A percentile compares a stretch with the other conserved stretches of the same genome.
Conservation (phyloP, 2,888 invertebrate genomes). For the Argynnis bischoffii region DNA sequence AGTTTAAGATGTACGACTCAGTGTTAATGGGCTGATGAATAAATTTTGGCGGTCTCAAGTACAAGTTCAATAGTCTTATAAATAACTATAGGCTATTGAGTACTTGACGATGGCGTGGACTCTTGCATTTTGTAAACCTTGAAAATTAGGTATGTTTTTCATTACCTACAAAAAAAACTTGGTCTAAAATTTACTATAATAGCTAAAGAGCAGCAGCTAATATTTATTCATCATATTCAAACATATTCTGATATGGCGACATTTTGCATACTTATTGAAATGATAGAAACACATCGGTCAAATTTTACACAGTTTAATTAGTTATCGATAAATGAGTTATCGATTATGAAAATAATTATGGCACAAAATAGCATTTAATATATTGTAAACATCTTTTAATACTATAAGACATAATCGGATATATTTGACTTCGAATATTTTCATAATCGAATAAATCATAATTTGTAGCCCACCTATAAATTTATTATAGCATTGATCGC, state of each 20-base stretch:
- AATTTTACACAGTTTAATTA: not conserved
- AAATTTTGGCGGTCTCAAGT: slow-evolving; percentile 47
- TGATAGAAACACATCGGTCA: slow-evolving; percentile 13
- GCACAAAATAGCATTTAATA: slow-evolving; percentile 9
- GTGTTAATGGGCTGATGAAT: slow-evolving; percentile 50
- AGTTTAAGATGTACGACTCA: slow-evolving; percentile 65
- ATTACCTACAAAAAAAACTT: slow-evolving; percentile 7
- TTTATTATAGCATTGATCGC: not conserved
- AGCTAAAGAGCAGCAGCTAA: slow-evolving; percentile 41
- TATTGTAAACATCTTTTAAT: too few relatives aligned
- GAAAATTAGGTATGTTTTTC: not conserved
- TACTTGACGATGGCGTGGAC: not conserved
- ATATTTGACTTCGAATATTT: not conserved
- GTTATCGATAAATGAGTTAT: slow-evolving; percentile 8
- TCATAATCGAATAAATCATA: slow-evolving; percentile 10
- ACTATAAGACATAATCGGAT: too few relatives aligned
- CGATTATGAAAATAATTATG: not conserved
- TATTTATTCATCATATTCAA: slow-evolving; percentile 51
- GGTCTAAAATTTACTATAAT: slow-evolving; percentile 21
- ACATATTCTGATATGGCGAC: slow-evolving; percentile 48
- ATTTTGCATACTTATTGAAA: slow-evolving; percentile 11
- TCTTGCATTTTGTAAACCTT: slow-evolving; percentile 5
- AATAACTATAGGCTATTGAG: slow-evolving; percentile 20
- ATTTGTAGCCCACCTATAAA: slow-evolving; percentile 14
- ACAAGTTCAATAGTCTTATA: slow-evolving; percentile 9